phyloP scores from a whole-genome alignment of 2,113 vertebrate species.

The Neoarius graeffei region DNA sequence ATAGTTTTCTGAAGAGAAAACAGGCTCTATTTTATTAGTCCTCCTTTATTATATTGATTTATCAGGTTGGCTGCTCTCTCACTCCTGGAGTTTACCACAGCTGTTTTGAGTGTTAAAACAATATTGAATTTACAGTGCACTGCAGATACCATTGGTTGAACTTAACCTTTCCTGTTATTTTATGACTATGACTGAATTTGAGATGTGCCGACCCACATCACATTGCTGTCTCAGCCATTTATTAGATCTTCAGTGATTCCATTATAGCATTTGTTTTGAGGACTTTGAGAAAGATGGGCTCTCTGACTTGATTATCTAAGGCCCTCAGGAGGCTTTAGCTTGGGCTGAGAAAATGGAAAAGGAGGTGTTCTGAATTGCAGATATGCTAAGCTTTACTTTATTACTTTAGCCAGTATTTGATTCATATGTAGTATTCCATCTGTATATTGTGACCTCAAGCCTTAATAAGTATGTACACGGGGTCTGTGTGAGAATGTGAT shows the following conservation, averaged over 20 bases:
- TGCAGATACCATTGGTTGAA: conserved; percentile 22
- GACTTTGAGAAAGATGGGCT: conserved; percentile 56
- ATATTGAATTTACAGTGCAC: conserved; percentile 42
- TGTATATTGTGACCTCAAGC: conserved; percentile 59
- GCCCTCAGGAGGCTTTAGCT: conserved; percentile 39
- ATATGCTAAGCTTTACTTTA: conserved; percentile 37
- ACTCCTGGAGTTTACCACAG: background rate
- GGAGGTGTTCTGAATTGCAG: conserved; percentile 9
- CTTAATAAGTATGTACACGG: conserved; percentile 24
- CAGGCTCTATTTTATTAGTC: conserved; percentile 31
- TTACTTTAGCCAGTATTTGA: conserved; percentile 51
- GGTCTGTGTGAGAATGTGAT: conserved; percentile 44
- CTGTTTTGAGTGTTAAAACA: conserved; percentile 39
- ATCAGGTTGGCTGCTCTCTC: conserved; percentile 24
- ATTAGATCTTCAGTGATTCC: conserved; percentile 65
- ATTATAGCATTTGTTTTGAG: conserved; percentile 56
- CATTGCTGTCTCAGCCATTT: conserved; percentile 55
- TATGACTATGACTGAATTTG: conserved; percentile 49
- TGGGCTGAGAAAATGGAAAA: conserved; percentile 16
- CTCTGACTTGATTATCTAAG: conserved; percentile 58
- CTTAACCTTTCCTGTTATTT: conserved; percentile 40
- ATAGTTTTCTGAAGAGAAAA: conserved; percentile 6
- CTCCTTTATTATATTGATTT: conserved; percentile 47
- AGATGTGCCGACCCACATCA: conserved; percentile 22
- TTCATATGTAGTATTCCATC: conserved; percentile 57